phyloP scores from a whole-genome alignment of 1,140 invertebrate genomes.

The Drosophila sucinea region DNA sequence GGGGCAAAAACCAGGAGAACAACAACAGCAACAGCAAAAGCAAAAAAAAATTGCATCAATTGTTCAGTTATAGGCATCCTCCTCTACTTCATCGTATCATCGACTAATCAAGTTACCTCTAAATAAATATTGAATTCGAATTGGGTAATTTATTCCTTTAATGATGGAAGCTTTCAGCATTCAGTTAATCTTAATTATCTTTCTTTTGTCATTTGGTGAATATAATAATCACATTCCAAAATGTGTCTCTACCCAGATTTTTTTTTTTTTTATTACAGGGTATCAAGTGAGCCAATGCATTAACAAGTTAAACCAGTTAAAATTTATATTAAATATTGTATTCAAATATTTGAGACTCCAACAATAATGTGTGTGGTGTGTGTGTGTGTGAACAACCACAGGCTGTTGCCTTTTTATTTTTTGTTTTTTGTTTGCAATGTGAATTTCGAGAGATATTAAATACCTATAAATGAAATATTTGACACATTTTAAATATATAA shows the following conservation, averaged over 20 bases:
- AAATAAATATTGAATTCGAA: too few species aligned
- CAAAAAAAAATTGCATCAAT: constrained; percentile 48
- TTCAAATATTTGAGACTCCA: constrained; percentile 13
- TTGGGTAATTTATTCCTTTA: too few species aligned
- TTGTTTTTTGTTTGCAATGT: neutral
- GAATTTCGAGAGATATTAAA: constrained; percentile 2
- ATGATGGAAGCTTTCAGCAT: too few species aligned
- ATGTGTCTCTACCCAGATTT: too few species aligned
- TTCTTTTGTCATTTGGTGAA: too few species aligned
- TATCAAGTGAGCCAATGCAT: neutral
- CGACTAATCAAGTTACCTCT: neutral
- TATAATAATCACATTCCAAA: too few species aligned
- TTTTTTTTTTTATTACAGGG: neutral
- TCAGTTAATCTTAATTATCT: too few species aligned
- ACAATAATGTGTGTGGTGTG: neutral
- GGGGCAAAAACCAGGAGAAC: constrained; percentile 6
- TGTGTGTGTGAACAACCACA: too few species aligned
- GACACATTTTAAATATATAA: neutral
- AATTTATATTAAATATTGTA: constrained; percentile 26
- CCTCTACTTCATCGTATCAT: neutral
- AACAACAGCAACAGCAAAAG: constrained; percentile 33
- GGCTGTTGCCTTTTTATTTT: too few species aligned
- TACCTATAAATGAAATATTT: constrained; percentile 3
- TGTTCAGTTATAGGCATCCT: constrained; percentile 11
- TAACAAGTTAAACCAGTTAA: constrained; percentile 41